Conservation (phyloP, 1,140 invertebrate genomes). For the Drosophila subpulchrella region DNA sequence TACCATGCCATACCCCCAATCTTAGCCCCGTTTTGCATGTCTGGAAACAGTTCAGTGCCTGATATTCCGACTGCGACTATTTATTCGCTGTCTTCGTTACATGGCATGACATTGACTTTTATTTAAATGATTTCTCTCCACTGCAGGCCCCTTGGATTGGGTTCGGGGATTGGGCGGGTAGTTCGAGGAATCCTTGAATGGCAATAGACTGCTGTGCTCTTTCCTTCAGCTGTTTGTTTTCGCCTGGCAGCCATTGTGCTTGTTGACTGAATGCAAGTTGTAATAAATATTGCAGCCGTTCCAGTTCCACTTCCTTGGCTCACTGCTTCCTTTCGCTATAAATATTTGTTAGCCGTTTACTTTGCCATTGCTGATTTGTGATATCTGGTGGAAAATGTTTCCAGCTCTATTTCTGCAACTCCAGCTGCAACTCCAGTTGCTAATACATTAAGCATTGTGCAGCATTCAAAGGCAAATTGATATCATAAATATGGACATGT, state of each 20-base stretch:
- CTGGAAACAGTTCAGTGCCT: slow-evolving; percentile 36
- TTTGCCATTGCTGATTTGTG: slow-evolving; percentile 77
- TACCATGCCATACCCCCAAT: not conserved
- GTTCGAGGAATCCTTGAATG: slow-evolving; percentile 54
- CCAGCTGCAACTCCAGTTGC: slow-evolving; percentile 11
- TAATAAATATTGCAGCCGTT: slow-evolving; percentile 78
- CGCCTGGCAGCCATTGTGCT: slow-evolving; percentile 61
- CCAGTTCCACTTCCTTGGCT: slow-evolving; percentile 31
- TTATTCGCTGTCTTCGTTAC: slow-evolving; percentile 77
- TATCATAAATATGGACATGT: slow-evolving; percentile 53
- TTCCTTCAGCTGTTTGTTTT: slow-evolving; percentile 64
- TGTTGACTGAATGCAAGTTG: slow-evolving; percentile 73
- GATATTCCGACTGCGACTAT: slow-evolving; percentile 53
- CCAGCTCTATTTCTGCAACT: slow-evolving; percentile 23
- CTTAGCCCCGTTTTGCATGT: slow-evolving; percentile 21
- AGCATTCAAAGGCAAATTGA: slow-evolving; percentile 55
- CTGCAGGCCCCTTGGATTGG: slow-evolving; percentile 42
- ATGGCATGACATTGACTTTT: slow-evolving; percentile 82
- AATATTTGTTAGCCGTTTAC: slow-evolving; percentile 82
- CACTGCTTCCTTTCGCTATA: slow-evolving; percentile 57
- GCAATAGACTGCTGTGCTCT: slow-evolving; percentile 65
- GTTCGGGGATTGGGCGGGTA: not conserved
- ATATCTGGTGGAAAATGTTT: slow-evolving; percentile 78
- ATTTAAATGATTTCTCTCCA: slow-evolving; percentile 78
- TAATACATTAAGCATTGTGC: slow-evolving; percentile 49